Conservation (phyloP, 2,797 vertebrate species). For the Enteromius argenteus region DNA sequence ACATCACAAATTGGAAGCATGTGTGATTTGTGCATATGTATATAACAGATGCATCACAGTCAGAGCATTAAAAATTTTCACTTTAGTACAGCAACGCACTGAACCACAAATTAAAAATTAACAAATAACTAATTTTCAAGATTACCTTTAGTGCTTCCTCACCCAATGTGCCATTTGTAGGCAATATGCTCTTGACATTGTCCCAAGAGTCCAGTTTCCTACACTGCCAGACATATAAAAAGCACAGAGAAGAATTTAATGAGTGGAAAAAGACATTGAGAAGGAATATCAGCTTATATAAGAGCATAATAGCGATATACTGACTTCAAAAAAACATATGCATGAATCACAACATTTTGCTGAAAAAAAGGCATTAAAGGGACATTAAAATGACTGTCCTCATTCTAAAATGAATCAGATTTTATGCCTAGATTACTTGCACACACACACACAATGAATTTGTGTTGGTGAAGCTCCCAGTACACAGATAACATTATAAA, state of each 20-base stretch:
- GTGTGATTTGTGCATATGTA: not conserved
- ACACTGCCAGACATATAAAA: slow-evolving; percentile 68
- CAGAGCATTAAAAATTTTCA: not conserved
- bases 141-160: slow-evolving; percentile 70
- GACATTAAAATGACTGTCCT: not conserved
- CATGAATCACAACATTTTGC: not conserved
- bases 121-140: not conserved
- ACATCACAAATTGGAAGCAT: not conserved
- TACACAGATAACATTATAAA: not conserved
- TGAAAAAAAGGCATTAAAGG: not conserved
- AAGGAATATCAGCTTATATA: not conserved
- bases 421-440: not conserved
- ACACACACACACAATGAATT: not conserved
- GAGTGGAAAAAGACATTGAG: not conserved
- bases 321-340: not conserved
- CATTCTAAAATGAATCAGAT: not conserved
- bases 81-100: not conserved
- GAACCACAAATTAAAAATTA: not conserved
- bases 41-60: not conserved
- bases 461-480: not conserved
- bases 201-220: slow-evolving; percentile 71
- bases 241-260: slow-evolving; percentile 11
- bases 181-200: slow-evolving; percentile 35
- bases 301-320: not conserved
- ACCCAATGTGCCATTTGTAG: slow-evolving; percentile 47